Conservation (phyloP, 2,113 vertebrate species). For the Pholis gunnellus region DNA sequence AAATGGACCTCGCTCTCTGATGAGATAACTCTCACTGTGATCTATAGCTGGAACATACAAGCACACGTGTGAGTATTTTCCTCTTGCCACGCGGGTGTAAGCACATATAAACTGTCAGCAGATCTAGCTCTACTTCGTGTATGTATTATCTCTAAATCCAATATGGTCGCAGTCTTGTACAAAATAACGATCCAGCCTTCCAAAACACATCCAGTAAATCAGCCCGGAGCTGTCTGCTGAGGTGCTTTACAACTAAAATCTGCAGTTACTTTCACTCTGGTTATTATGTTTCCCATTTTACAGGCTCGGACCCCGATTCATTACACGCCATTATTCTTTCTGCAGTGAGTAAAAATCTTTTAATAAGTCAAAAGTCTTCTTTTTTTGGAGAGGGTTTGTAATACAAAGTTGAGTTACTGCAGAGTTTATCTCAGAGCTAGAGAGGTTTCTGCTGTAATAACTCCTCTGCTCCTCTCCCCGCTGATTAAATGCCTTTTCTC, state of each 20-base stretch:
- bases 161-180: not conserved
- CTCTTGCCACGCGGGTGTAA: slow-evolving; percentile 33
- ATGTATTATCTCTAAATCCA: slow-evolving; percentile 26
- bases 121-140: not conserved
- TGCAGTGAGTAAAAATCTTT: slow-evolving; percentile 18
- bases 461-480: slow-evolving; percentile 11
- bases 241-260: slow-evolving; percentile 33
- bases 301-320: slow-evolving; percentile 22
- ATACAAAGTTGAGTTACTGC: slow-evolving; percentile 23
- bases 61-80: slow-evolving; percentile 37
- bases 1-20: slow-evolving; percentile 47
- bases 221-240: slow-evolving; percentile 8
- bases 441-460: slow-evolving; percentile 52
- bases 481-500: slow-evolving; percentile 27
- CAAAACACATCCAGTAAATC: slow-evolving; percentile 45
- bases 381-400: not conserved
- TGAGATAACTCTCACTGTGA: slow-evolving; percentile 56
- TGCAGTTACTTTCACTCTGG: slow-evolving; percentile 26
- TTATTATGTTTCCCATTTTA: slow-evolving; percentile 50
- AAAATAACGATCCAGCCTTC: slow-evolving; percentile 8
- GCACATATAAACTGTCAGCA: slow-evolving; percentile 25
- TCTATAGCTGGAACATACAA: slow-evolving; percentile 45
- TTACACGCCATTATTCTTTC: slow-evolving; percentile 38
- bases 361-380: slow-evolving; percentile 31
- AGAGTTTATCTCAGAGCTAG: slow-evolving; percentile 60